A percentile compares a stretch with the other conserved stretches of the same genome.
These are phyloP conservation scores for Calameuta filiformis DNA, from an alignment of 2,888 invertebrate genomes.

Conservation along the genomic window DNA sequence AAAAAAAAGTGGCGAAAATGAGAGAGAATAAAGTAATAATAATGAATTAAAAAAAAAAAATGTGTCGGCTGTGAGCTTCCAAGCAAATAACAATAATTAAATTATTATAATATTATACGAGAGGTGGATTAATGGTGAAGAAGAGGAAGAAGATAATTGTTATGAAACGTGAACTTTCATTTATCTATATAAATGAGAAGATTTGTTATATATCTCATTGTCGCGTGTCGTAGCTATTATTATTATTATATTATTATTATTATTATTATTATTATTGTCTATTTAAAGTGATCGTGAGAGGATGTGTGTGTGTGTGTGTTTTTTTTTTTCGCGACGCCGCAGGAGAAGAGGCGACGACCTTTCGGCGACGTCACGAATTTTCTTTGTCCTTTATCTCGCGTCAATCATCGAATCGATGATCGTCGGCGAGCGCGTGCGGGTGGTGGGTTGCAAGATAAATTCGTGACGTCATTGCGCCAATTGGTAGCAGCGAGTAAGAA, in stretches of 20 bases:
- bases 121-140: constrained; percentile 27
- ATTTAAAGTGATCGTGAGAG: constrained; percentile 32
- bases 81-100: constrained; percentile 67
- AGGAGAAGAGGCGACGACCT: no score
- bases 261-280: constrained; percentile 47
- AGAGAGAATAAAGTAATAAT: constrained; percentile 14
- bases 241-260: constrained; percentile 43
- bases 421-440: no score
- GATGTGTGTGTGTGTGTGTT: no score
- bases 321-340: no score
- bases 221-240: constrained; percentile 54
- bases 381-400: no score
- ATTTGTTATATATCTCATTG: constrained; percentile 55
- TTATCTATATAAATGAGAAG: constrained; percentile 52
- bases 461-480: constrained; percentile 25
- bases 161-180: constrained; percentile 55
- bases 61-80: constrained; percentile 67
- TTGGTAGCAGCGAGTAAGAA: constrained; percentile 14
- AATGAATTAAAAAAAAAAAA: constrained; percentile 48
- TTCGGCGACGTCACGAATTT: no score
- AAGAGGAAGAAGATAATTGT: constrained; percentile 44
- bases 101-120: constrained; percentile 60
- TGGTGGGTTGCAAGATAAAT: constrained; percentile 12
- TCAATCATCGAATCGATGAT: no score
- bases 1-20: constrained; percentile 6